These are phyloP conservation scores for Cotesia glomerata DNA, from an alignment of 1,140 invertebrate species.

Conservation along the genomic window DNA sequence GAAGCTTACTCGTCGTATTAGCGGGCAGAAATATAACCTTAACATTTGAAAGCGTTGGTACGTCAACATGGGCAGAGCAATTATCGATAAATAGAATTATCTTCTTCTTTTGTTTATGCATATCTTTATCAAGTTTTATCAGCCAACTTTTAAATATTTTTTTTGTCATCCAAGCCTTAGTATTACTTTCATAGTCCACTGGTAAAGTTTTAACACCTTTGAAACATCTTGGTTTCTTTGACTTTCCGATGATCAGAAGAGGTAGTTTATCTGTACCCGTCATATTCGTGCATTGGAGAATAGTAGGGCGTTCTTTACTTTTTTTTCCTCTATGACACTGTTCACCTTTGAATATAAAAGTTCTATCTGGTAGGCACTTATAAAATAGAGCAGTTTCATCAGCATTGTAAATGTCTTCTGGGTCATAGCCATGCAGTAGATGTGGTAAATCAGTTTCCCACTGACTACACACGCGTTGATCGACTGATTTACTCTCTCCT, in stretches of 20 bases:
- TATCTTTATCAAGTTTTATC: slow-evolving; percentile 26
- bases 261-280: neutral
- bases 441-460: too few species aligned
- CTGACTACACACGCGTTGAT: too few species aligned
- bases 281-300: slow-evolving; percentile 3
- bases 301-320: neutral
- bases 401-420: too few species aligned
- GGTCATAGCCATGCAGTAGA: too few species aligned
- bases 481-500: too few species aligned
- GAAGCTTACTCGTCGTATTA: too few species aligned
- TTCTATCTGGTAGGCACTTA: too few species aligned
- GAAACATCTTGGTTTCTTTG: too few species aligned
- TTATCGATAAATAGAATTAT: slow-evolving; percentile 27
- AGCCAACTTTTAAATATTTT: slow-evolving; percentile 24
- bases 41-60: neutral
- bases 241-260: too few species aligned
- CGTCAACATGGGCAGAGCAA: slow-evolving; percentile 19
- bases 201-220: slow-evolving; percentile 2
- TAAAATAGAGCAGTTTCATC: too few species aligned
- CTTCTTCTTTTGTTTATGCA: slow-evolving; percentile 25
- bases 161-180: slow-evolving; percentile 1
- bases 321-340: neutral
- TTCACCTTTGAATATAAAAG: too few species aligned
- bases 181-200: slow-evolving; percentile 4
- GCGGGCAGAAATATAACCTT: too few species aligned